Percentiles rank a stretch among this genome's conserved stretches.
Evolutionary conservation across 2,797 vertebrate genomes (phyloP).

Genomic region (Sphaeramia orbicularis): DNA sequence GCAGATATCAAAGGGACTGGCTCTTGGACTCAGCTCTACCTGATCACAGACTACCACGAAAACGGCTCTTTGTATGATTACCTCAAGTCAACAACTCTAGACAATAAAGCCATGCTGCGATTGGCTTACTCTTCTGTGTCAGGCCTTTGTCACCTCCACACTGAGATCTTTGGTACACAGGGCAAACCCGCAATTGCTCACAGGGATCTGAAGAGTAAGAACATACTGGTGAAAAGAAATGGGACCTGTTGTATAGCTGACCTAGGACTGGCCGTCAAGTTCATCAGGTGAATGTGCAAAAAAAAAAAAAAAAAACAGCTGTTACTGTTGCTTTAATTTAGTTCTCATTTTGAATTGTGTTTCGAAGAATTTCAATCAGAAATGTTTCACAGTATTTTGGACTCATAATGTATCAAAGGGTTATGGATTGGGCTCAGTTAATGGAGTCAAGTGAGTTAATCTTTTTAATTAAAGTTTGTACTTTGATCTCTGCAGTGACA

Average conservation of each 20-base stretch:
- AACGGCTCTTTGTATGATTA: conserved; percentile 97
- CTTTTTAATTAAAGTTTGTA: conserved; percentile 1
- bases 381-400: conserved; percentile 5
- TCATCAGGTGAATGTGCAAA: conserved; percentile 88
- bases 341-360: not conserved
- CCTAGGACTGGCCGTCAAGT: conserved; percentile 95
- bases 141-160: conserved; percentile 96
- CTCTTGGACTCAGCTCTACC: conserved; percentile 97
- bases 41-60: conserved; percentile 98
- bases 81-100: conserved; percentile 94
- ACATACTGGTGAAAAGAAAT: conserved; percentile 97
- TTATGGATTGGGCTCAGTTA: not conserved
- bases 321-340: not conserved
- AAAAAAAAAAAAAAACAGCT: no score
- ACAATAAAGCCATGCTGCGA: conserved; percentile 92
- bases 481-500: conserved; percentile 85
- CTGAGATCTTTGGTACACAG: conserved; percentile 97
- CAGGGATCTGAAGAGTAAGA: conserved; percentile 97
- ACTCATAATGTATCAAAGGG: not conserved
- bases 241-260: conserved; percentile 97
- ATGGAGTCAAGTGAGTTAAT: not conserved
- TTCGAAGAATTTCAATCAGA: not conserved
- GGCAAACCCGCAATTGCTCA: conserved; percentile 98
- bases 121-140: conserved; percentile 94
- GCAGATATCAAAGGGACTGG: conserved; percentile 98